These are phyloP conservation scores for Muntiacus reevesi DNA, from an alignment of 2,113 vertebrate species.

Conservation along the genomic window DNA sequence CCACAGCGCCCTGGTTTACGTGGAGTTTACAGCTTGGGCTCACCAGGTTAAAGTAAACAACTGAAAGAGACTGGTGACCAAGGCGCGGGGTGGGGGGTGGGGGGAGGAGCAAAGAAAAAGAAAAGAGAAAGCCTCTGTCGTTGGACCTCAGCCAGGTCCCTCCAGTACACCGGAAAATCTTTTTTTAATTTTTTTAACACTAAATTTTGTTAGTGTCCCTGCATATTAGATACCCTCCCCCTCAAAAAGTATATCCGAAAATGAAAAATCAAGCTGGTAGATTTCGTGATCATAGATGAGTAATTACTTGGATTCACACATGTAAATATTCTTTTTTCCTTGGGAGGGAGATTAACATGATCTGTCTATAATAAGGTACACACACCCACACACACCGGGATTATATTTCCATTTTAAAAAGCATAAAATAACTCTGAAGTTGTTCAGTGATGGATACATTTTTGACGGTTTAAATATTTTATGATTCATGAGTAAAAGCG, in stretches of 20 bases:
- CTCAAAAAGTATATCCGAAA: neutral
- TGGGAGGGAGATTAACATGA: neutral
- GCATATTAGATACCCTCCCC: neutral
- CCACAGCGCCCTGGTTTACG: neutral
- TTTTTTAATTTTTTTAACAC: neutral
- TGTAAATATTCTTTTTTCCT: neutral
- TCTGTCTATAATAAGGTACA: neutral
- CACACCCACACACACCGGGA: neutral
- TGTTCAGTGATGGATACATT: neutral
- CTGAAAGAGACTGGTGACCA: neutral
- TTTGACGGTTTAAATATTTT: neutral
- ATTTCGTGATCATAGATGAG: neutral
- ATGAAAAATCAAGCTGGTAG: neutral
- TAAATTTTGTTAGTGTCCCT: neutral
- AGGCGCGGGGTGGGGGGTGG: rapidly evolving
- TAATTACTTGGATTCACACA: neutral
- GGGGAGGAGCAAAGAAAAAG: too few species aligned
- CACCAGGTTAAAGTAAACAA: neutral
- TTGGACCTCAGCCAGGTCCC: neutral
- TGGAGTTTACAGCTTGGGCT: neutral
- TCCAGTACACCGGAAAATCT: neutral
- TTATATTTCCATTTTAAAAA: neutral
- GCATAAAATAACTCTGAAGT: slow-evolving; percentile 20
- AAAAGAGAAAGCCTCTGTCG: neutral
- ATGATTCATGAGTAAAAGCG: neutral